Evolutionary conservation across 2,888 invertebrate genomes (phyloP).

Genomic region (Odontothrips loti): DNA sequence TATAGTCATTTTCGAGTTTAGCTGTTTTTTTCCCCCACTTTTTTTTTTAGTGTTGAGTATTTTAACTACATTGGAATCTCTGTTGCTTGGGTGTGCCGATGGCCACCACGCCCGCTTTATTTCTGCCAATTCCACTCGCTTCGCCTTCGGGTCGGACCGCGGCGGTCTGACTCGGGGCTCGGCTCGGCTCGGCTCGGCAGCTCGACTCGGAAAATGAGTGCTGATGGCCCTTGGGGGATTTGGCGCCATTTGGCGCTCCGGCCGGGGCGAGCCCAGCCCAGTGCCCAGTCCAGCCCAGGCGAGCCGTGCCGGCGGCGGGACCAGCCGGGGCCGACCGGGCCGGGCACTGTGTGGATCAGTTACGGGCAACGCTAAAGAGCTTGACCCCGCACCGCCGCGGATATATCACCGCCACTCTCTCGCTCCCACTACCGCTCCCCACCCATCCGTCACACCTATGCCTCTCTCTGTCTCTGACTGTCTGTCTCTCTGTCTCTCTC

Average conservation of each 20-base stretch:
- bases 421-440: background rate
- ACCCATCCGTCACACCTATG: background rate
- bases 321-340: background rate
- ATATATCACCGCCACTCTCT: conserved; percentile 2
- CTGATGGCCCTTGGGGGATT: conserved; percentile 16
- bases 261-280: too few relatives aligned
- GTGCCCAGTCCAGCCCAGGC: too few relatives aligned
- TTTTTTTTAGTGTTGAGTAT: too few relatives aligned
- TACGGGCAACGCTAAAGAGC: conserved; percentile 22
- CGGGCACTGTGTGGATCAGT: background rate
- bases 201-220: conserved; percentile 6
- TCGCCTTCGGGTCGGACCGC: background rate
- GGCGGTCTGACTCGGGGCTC: background rate
- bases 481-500: background rate
- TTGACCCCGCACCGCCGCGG: conserved; percentile 10
- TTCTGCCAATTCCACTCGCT: too few relatives aligned
- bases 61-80: too few relatives aligned
- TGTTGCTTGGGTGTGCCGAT: too few relatives aligned
- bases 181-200: background rate
- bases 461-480: background rate
- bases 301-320: too few relatives aligned
- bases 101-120: too few relatives aligned
- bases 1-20: too few relatives aligned
- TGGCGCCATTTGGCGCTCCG: conserved; percentile 4
- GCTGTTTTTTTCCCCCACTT: too few relatives aligned